A percentile compares a stretch with the other conserved stretches of the same genome.
These are phyloP conservation scores for Pygoscelis adeliae DNA, from an alignment of 2,113 vertebrate genomes.

Conservation along the genomic window DNA sequence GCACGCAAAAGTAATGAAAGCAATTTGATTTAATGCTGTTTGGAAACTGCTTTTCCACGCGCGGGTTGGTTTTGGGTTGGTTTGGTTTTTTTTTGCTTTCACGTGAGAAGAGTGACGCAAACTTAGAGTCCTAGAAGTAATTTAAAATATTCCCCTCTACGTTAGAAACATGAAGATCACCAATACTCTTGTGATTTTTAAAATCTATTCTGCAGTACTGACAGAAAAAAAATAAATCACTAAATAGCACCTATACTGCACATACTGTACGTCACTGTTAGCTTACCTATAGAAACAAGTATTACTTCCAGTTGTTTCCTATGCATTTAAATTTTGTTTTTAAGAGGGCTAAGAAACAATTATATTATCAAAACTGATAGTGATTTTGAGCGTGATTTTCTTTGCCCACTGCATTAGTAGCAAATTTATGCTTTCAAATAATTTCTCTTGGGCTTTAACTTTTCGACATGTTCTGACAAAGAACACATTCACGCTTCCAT, in stretches of 20 bases:
- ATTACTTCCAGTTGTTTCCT: not conserved
- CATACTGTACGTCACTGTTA: not conserved
- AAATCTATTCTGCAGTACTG: not conserved
- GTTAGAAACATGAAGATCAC: not conserved
- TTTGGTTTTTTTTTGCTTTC: not conserved
- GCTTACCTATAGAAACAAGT: not conserved
- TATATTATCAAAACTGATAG: not conserved
- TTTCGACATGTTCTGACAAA: not conserved
- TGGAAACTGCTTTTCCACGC: not conserved
- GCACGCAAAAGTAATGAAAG: not conserved
- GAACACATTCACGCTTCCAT: accelerated
- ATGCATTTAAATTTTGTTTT: not conserved
- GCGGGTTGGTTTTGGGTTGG: accelerated
- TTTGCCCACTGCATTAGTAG: not conserved
- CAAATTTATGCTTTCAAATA: not conserved
- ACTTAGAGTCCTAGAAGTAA: not conserved
- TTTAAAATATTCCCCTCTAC: not conserved
- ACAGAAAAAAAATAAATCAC: not conserved
- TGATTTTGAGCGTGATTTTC: not conserved
- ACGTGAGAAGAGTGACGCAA: not conserved
- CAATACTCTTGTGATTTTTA: not conserved
- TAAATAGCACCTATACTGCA: not conserved
- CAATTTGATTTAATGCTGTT: not conserved
- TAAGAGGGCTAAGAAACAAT: not conserved
- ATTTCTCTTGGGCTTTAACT: not conserved